Base-by-base conservation (phyloP, 2,888 invertebrate genomes). In the Pinctada fucata region DNA sequence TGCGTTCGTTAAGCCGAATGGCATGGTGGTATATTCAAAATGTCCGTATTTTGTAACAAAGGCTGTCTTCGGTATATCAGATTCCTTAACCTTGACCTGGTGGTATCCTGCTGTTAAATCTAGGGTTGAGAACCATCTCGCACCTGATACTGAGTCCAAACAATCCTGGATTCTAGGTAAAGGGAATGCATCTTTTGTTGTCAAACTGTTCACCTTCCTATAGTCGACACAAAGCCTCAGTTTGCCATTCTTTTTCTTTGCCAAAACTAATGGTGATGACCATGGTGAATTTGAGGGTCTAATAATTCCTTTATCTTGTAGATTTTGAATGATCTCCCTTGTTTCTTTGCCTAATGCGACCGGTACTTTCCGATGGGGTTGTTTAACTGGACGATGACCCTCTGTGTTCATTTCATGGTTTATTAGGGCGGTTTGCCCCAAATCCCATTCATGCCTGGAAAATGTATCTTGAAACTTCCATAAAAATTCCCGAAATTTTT, bases 391-490 rank as follows among this genome's bases (percentile, higher is more conserved):
- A 6, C 13, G 58, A 10, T 75, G 49, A 66, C 70, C 58, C 4
- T 51, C 76, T 5, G 82, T 80, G 13, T 80, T 71, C 6, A 80
- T 82, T 8, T 76, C 10, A 70, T 82, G 82, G 50, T 82, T 76
- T 52, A 66, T 47, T 8, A 80, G 48, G 45, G 72, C 2, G 10
- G 80, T 78, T 0, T 80, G 31, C 8, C 82, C 82, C 6, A 82
- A 6, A 69, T 82, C 80, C 79, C 73, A 79, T 16, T 82, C 80
- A 69, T 79, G 50, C 6, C 72, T 75, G 0, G 79, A 82, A 71
- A 82, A 82, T 1, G 67, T 63, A 52, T 79, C 72, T 48, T 64
- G 48, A 49, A 71, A 76, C 16, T 75, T 75, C 3, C 45, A 45
- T 3, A 78, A 64, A 2, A 82, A 45, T 16, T 8, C 31, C 52